Percentiles rank a stretch among this genome's conserved stretches.
These are phyloP conservation scores for Hipparchia sbordonii DNA, from an alignment of 2,888 invertebrate species.

Conservation along the genomic window DNA sequence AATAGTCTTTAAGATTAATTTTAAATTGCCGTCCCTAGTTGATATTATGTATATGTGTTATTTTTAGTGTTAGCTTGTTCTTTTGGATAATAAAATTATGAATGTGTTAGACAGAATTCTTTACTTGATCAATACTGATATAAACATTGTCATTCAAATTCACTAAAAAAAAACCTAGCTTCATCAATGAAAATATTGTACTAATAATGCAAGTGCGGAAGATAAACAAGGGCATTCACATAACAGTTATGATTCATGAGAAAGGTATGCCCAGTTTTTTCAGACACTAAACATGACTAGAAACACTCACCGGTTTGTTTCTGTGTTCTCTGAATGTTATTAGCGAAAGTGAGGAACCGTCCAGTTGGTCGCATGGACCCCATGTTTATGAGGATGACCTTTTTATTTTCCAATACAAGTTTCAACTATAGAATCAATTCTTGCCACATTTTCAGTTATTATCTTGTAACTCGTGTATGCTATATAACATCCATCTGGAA, in stretches of 20 bases:
- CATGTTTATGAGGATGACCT: conserved; percentile 62
- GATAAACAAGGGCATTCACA: conserved; percentile 52
- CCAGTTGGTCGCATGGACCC: conserved; percentile 85
- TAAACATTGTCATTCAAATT: too few species aligned
- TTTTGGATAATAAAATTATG: too few species aligned
- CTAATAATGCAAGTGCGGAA: not conserved
- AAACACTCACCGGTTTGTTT: conserved; percentile 57
- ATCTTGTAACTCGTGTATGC: conserved; percentile 43
- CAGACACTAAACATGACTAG: conserved; percentile 16
- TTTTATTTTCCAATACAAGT: conserved; percentile 39
- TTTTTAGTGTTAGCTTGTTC: too few species aligned
- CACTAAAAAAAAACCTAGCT: too few species aligned
- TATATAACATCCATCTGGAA: conserved; percentile 62
- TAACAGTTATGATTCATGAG: conserved; percentile 56
- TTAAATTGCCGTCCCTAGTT: too few species aligned
- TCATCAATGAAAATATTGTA: not conserved
- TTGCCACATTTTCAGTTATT: conserved; percentile 18
- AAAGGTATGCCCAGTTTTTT: conserved; percentile 48
- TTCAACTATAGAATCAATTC: conserved; percentile 58
- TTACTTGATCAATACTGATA: too few species aligned
- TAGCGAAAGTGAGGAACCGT: conserved; percentile 83
- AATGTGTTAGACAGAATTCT: too few species aligned
- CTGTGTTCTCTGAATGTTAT: conserved; percentile 82
- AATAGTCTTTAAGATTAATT: too few species aligned
- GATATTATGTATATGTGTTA: too few species aligned